Evolutionary conservation across 1,140 invertebrate species (phyloP).

Genomic region (Daktulosphaira vitifoliae): DNA sequence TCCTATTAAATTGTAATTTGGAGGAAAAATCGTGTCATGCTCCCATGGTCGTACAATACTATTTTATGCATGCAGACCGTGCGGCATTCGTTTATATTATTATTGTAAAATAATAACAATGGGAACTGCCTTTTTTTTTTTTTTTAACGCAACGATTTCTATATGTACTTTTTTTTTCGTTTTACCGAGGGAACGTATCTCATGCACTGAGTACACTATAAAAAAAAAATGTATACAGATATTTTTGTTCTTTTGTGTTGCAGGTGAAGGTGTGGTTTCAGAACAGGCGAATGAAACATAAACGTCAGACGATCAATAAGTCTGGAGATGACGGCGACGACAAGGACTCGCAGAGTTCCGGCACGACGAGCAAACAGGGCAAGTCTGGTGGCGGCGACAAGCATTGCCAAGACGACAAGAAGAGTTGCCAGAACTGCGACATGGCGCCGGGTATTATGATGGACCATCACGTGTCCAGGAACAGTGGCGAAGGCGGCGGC

Average conservation of each 20-base stretch:
- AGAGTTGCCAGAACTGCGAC: conserved; percentile 83
- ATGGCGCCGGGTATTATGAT: conserved; percentile 51
- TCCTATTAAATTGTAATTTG: conserved; percentile 30
- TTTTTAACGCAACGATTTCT: too few relatives aligned
- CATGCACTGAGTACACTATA: too few relatives aligned
- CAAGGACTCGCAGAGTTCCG: conserved; percentile 62
- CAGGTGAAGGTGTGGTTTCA: conserved; percentile 98
- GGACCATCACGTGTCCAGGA: conserved; percentile 51
- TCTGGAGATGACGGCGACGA: conserved; percentile 71
- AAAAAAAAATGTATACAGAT: too few relatives aligned
- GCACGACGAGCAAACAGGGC: conserved; percentile 45
- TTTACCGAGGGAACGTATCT: conserved; percentile 35
- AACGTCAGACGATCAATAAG: conserved; percentile 82
- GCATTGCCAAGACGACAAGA: conserved; percentile 49
- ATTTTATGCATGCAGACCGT: too few relatives aligned
- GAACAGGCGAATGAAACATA: conserved; percentile 97
- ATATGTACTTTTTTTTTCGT: too few relatives aligned
- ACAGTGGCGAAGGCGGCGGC: conserved; percentile 63
- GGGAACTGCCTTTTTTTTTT: too few relatives aligned
- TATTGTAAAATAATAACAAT: too few relatives aligned
- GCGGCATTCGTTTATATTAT: too few relatives aligned
- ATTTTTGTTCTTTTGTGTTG: too few relatives aligned
- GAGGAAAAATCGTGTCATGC: conserved; percentile 26
- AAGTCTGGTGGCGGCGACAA: conserved; percentile 58
- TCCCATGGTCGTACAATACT: conserved; percentile 15